Base-by-base conservation (phyloP, 1,140 invertebrate genomes). In the Drosophila nannoptera region DNA sequence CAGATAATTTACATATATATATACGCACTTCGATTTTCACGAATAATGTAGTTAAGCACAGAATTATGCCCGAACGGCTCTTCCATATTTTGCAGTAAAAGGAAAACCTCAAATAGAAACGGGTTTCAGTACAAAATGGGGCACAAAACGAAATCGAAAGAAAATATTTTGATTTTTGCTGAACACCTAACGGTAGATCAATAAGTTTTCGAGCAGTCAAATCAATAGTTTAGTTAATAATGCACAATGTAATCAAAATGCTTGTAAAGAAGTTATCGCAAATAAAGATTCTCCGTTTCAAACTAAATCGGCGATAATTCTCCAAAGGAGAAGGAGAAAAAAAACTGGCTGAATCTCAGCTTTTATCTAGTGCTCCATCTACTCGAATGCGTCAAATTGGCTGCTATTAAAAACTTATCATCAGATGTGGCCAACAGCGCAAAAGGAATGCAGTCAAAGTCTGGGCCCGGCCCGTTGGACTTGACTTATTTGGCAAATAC, bases 401-500 rank as follows among this genome's bases (percentile, higher is more conserved):
- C 53, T 14, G 22, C 31, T 36, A 66, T 45, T 14, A 59, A 66
- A 60, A 66, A 60, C 43, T 55, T 38, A 49, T 48, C 52, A 55
- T 56, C 45, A 43, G 46, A 56, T 56, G 52, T 64, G 60, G 29
- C 52, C 40, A 4, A 11, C 8, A 29, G 9, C 16, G 9, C 4
- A 9, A 59, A 6, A 45, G 36, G 49, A 59, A 54, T 54, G 55
- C 36, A 53, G 36, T 59, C 48, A 66, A 58, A 58, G 61, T 54
- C 62, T 40, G 43, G 32, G 32, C 22, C 4, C 42, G 22, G 31
- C n/a, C n/a, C 33, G 54, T 60, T 60, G 66, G 22, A 42, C 42
- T 50, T 72, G 56, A 68, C 50, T 68, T 59, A 61, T 66, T 55
- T 62, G 65, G 62, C 74, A 78, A 78, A 83, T 75, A 69, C 56